Percentiles rank a stretch among this genome's conserved stretches.
phyloP scores from a whole-genome alignment of 53 echinoderm and acorn worm genomes.

The Actinopyga echinites region DNA sequence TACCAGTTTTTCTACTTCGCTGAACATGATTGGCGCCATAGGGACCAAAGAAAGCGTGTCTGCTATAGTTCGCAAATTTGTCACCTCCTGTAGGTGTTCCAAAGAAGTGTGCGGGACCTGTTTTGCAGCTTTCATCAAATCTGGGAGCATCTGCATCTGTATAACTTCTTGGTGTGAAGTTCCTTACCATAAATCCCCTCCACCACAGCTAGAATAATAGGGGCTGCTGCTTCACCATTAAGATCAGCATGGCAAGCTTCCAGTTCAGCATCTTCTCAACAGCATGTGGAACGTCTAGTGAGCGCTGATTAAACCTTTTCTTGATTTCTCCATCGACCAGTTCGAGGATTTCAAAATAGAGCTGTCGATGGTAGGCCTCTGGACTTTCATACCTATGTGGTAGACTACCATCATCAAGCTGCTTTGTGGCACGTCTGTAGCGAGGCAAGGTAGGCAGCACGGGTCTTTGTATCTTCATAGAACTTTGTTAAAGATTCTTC shows the following conservation, averaged over 20 bases:
- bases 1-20: neutral
- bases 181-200: neutral
- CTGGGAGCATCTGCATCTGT: neutral
- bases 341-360: constrained; percentile 1
- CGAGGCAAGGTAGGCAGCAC: neutral
- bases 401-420: neutral
- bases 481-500: neutral
- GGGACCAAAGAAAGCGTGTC: neutral
- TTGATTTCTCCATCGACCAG: neutral
- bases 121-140: neutral
- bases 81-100: neutral
- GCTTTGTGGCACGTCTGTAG: neutral
- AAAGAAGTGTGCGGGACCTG: neutral
- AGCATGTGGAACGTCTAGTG: neutral
- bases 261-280: constrained; percentile 20
- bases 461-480: neutral
- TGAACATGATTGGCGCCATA: neutral
- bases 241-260: neutral
- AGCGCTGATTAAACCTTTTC: neutral
- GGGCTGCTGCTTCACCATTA: no score
- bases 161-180: neutral
- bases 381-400: neutral
- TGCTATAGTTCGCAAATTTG: neutral
- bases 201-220: no score
- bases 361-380: neutral